Evolutionary conservation across 2,113 vertebrate genomes (phyloP), one percentile per base, ranked within the genome.

Genomic region (Cryptomyrus ogoouensis): DNA sequence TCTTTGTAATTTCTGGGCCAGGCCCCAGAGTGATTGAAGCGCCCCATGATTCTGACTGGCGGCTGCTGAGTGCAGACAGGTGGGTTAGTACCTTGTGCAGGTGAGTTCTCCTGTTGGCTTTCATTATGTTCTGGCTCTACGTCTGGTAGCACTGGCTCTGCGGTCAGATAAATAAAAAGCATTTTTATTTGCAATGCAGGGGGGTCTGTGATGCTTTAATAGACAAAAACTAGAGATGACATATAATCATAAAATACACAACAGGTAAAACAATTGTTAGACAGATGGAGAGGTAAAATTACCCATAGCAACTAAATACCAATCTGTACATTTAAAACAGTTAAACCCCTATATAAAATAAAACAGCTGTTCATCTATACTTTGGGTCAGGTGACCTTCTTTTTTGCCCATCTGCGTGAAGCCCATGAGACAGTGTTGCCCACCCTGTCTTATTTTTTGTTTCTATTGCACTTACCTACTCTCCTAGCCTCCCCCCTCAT

Each of bases 91-190:
- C 96, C 96, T 97, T 96, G 96, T 95, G 96, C 96, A 83, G 96
- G 92, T 90, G 95, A 94, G 84, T 93, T 96, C 90, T 96, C 96
- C 58, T 96, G 95, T 89, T 94, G 94, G 85, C 93, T 96, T 52
- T 94, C 96, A 2, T 93, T 96, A 92, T 94, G 95, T 93, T 96
- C 96, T 92, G 94, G 93, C 94, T 97, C 96, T 95, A 95, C 95
- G 5, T 96, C 96, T 89, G 95, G 95, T 91, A 96, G 95, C 91
- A 95, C 95, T 93, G 95, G 93, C 91, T 96, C 96, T 97, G 84
- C 17, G 3, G 6, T 56, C 21, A 62, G 13, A 89, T 52, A 42
- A 89, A 62, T 53, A 47, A 89, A 27, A 39, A 24, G 19, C 88
- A 49, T 70, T 13, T 19, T 74, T 88, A 74, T 50, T 77, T 62